phyloP scores from a whole-genome alignment of 30 jellyfish, hydroid and myxozoan species.

The Turritopsis rubra region DNA sequence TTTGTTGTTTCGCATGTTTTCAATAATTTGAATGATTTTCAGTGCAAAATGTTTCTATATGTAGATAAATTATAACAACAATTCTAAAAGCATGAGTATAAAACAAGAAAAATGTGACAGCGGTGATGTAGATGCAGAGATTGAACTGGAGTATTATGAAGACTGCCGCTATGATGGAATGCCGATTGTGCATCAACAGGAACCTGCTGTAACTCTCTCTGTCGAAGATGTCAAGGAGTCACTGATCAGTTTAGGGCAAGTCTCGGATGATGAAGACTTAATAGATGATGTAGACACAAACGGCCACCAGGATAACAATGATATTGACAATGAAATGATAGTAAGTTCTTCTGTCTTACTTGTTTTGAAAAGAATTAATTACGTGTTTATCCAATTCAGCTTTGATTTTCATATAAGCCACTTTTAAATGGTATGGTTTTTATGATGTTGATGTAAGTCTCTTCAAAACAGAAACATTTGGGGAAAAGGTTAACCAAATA shows the following conservation, averaged over 20 bases:
- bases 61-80: not conserved
- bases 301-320: not conserved
- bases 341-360: not conserved
- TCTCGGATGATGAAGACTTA: not conserved
- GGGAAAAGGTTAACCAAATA: too few species aligned
- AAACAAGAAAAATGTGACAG: not conserved
- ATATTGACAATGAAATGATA: not conserved
- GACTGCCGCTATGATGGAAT: not conserved
- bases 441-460: too few species aligned
- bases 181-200: not conserved
- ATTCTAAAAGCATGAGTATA: not conserved
- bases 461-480: too few species aligned
- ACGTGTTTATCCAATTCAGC: too few species aligned
- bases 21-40: too few species aligned
- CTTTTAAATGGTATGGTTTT: too few species aligned
- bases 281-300: not conserved
- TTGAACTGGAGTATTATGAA: constrained; percentile 2
- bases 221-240: not conserved
- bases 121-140: not conserved
- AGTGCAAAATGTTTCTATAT: not conserved
- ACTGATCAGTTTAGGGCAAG: not conserved
- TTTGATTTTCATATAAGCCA: too few species aligned
- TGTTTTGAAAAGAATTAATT: not conserved
- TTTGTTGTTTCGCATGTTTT: too few species aligned
- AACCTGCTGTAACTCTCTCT: not conserved